These are phyloP conservation scores for Sycobia sp. DNA, from an alignment of 1,140 invertebrate genomes.

Conservation along the genomic window DNA sequence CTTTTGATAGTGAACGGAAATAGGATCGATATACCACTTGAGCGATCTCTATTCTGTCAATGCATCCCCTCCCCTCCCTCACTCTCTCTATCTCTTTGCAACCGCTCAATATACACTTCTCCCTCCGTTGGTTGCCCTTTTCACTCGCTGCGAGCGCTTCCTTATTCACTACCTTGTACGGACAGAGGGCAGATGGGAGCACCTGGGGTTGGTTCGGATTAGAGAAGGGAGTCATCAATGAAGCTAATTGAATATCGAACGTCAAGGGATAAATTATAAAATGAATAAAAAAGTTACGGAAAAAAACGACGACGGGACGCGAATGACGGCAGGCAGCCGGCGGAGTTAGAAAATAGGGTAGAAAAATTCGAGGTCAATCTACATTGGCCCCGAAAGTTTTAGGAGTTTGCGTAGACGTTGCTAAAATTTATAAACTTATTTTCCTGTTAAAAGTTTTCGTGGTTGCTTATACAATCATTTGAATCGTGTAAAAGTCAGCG, in stretches of 20 bases:
- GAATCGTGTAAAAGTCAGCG: too few species aligned
- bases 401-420: too few species aligned
- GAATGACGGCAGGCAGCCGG: too few species aligned
- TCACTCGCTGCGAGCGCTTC: neutral
- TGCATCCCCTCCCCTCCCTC: neutral
- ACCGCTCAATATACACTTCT: neutral
- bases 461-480: too few species aligned
- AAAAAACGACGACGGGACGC: too few species aligned
- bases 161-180: neutral
- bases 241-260: conserved; percentile 25
- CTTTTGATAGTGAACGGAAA: conserved; percentile 48
- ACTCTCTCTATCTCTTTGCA: neutral
- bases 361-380: too few species aligned
- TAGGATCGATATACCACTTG: conserved; percentile 45
- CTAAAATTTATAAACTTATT: too few species aligned
- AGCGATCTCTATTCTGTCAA: conserved; percentile 36
- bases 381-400: too few species aligned
- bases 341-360: too few species aligned
- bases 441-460: too few species aligned
- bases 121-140: neutral
- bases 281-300: too few species aligned
- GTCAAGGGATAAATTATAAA: conserved; percentile 18
- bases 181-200: neutral
- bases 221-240: conserved; percentile 26
- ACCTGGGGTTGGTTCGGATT: neutral